Evolutionary conservation across 2,113 vertebrate genomes (phyloP), one percentile per base, ranked within the genome.

Genomic region (Numida meleagris): DNA sequence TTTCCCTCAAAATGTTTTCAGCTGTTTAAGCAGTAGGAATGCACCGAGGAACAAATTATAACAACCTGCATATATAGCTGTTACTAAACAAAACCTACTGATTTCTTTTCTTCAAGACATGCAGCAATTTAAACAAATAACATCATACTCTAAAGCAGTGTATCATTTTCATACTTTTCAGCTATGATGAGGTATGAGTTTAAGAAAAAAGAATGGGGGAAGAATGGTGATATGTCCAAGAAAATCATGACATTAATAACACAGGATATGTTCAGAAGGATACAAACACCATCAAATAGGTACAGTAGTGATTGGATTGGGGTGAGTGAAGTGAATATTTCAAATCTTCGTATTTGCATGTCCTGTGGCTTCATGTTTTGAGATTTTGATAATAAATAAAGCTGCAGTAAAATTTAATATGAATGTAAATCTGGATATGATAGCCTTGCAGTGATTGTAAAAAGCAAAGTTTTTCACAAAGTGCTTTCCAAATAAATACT

Each of bases 321-420:
- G 67, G 27, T 86, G 85, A 86, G 72, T 33, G 29, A 78, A 94
- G 78, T 46, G 34, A 88, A 4, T 73, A 59, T 91, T 95, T 95
- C 72, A 93, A 25, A 18, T 86, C 48, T 61, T 93, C 27, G 8
- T 57, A 24, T 86, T 88, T 86, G 72, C 68, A 65, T 66, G 76
- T 75, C 46, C 43, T 86, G 65, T 88, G 76, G 57, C 48, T 91
- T 80, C 38, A 9, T 27, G 33, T 71, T 80, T 42, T 82, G 73
- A 87, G 62, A 86, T 55, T 91, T 92, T 83, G 86, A 55, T 59
- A 59, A 23, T 70, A 74, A 94, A 89, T 92, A 65, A 95, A 72
- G 55, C 46, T 89, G 74, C 80, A 73, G 72, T 65, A 82, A 81
- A 5, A 76, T 48, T 73, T 85, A 36, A 55, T 77, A 48, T 27